These are phyloP conservation scores for Anas flavirostris DNA, from an alignment of 2,797 vertebrate genomes.

Conservation along the genomic window DNA sequence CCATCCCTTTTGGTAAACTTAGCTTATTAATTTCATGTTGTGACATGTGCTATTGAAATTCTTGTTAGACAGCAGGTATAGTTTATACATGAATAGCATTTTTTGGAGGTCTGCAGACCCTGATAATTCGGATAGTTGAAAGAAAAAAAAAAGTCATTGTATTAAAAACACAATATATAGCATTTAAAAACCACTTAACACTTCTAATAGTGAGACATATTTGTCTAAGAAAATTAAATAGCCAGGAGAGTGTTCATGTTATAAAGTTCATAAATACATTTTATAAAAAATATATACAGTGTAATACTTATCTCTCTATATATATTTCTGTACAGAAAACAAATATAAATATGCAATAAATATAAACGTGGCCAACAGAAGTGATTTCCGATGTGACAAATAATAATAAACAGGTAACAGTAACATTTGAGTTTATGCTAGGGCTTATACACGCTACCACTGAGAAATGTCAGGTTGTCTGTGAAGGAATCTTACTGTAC, in stretches of 20 bases:
- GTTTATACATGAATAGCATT: neutral
- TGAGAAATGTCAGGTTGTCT: neutral
- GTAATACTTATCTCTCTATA: neutral
- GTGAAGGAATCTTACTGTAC: neutral
- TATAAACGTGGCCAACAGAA: neutral
- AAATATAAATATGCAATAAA: neutral
- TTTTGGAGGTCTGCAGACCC: neutral
- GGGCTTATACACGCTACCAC: neutral
- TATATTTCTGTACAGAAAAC: neutral
- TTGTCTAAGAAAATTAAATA: neutral
- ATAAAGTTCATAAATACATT: neutral
- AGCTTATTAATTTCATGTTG: neutral
- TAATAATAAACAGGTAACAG: neutral
- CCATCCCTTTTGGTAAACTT: neutral
- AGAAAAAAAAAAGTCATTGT: neutral
- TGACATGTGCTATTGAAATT: neutral
- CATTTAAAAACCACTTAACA: neutral
- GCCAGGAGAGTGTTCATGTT: neutral
- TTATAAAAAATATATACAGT: neutral
- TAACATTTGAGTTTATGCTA: neutral
- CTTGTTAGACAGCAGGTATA: neutral
- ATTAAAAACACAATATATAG: neutral
- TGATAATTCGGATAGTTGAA: neutral
- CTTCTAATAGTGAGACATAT: neutral
- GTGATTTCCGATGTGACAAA: neutral